These are phyloP conservation scores for Tinea trinotella DNA, from an alignment of 2,888 invertebrate species.

Conservation along the genomic window DNA sequence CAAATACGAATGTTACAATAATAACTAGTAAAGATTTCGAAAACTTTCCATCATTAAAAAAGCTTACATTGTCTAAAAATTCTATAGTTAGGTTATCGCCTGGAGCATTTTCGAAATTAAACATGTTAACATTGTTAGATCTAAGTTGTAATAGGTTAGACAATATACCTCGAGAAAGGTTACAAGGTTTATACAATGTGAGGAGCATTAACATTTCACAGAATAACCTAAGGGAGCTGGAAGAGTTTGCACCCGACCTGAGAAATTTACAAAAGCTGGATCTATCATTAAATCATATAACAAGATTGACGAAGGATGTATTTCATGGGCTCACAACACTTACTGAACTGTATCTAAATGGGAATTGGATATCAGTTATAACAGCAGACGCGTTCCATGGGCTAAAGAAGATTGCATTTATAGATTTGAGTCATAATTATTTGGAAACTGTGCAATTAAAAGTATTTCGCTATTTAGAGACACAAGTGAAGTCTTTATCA, in stretches of 20 bases:
- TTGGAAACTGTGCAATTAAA: conserved; percentile 85
- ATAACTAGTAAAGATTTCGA: conserved; percentile 90
- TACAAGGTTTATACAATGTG: conserved; percentile 83
- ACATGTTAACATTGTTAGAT: conserved; percentile 83
- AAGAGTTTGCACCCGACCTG: conserved; percentile 85
- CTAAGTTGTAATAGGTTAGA: conserved; percentile 87
- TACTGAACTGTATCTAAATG: conserved; percentile 82
- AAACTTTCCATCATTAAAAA: conserved; percentile 83
- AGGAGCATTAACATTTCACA: conserved; percentile 85
- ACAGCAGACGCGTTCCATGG: conserved; percentile 84
- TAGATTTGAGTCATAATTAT: conserved; percentile 88
- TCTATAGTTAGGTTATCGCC: conserved; percentile 85
- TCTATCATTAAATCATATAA: conserved; percentile 86
- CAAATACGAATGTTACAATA: conserved; percentile 84
- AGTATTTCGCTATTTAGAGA: conserved; percentile 84
- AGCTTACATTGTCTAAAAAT: conserved; percentile 81
- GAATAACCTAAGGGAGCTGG: conserved; percentile 85
- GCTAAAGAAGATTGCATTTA: conserved; percentile 79
- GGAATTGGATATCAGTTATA: conserved; percentile 86
- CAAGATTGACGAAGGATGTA: conserved; percentile 80
- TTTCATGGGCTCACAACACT: conserved; percentile 84
- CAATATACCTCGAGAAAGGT: conserved; percentile 85
- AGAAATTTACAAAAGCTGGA: conserved; percentile 84
- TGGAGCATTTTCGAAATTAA: conserved; percentile 85
- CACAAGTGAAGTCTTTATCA: conserved; percentile 82